Conservation (phyloP, 2,113 vertebrate genomes). For the Dissostichus mawsoni region DNA sequence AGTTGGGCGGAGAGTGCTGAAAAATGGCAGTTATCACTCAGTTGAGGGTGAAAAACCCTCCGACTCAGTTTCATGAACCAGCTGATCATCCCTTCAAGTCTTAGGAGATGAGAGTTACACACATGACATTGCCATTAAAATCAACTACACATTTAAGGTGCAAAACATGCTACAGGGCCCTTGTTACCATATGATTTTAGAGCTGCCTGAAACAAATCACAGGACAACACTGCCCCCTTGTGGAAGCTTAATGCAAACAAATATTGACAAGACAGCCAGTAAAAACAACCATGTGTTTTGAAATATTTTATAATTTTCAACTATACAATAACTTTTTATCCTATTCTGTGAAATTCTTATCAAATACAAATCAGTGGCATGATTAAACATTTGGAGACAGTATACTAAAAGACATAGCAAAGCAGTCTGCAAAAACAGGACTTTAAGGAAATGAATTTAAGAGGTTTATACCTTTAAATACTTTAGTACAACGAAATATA, state of each 20-base stretch:
- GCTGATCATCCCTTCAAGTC: neutral
- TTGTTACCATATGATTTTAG: neutral
- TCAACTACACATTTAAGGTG: slow-evolving; percentile 14
- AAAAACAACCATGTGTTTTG: neutral
- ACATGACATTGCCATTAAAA: neutral
- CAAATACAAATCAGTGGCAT: neutral
- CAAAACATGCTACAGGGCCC: neutral
- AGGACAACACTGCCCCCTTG: slow-evolving; percentile 45
- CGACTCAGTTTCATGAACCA: slow-evolving; percentile 1
- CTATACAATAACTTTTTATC: neutral
- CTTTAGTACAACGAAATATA: no score
- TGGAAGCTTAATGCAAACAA: slow-evolving; percentile 26
- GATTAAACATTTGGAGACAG: neutral
- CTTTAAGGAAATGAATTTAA: no score
- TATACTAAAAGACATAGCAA: neutral
- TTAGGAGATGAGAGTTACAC: neutral
- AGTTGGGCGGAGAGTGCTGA: neutral
- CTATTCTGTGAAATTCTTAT: neutral
- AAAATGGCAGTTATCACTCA: slow-evolving; percentile 34
- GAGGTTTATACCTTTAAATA: no score
- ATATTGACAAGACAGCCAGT: no score
- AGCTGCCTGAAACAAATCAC: neutral
- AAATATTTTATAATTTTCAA: neutral
- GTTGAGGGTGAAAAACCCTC: neutral
- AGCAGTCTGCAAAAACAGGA: neutral